A percentile compares a stretch with the other conserved stretches of the same genome.
Conservation (phyloP, 2,113 vertebrate species). For the Trogon melanurus region DNA sequence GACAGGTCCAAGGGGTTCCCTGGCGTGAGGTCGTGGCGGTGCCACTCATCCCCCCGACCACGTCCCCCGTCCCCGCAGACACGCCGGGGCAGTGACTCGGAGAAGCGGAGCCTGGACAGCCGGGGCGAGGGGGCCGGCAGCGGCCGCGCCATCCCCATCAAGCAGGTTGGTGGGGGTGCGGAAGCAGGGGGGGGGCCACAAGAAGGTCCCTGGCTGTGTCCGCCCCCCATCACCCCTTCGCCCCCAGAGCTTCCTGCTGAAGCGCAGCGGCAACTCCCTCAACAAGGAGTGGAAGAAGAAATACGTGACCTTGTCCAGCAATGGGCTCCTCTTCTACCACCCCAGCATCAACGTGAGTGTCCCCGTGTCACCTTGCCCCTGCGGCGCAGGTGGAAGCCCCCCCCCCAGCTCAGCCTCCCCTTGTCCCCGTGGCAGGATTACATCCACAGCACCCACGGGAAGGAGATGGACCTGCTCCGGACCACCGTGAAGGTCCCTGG, state of each 20-base stretch:
- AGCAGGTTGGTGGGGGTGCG: slow-evolving; percentile 86
- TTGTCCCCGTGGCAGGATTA: slow-evolving; percentile 78
- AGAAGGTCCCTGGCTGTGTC: accelerated
- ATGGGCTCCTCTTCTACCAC: slow-evolving; percentile 90
- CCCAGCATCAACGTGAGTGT: slow-evolving; percentile 90
- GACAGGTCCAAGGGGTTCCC: too few relatives aligned
- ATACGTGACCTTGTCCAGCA: slow-evolving; percentile 91
- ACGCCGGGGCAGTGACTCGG: slow-evolving; percentile 89
- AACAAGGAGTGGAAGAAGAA: slow-evolving; percentile 99
- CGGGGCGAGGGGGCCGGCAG: slow-evolving; percentile 82
- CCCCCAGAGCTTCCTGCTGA: slow-evolving; percentile 89
- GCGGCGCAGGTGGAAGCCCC: too few relatives aligned
- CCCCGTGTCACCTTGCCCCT: not conserved
- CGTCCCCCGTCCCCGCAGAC: slow-evolving; percentile 66
- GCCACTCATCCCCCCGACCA: not conserved
- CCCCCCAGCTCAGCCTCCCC: not conserved
- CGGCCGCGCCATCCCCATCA: slow-evolving; percentile 86
- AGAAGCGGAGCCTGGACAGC: slow-evolving; percentile 86
- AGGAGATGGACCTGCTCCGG: slow-evolving; percentile 92
- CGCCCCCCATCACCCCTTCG: not conserved
- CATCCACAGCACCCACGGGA: slow-evolving; percentile 90
- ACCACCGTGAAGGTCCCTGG: slow-evolving; percentile 97
- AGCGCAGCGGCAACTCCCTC: slow-evolving; percentile 93
- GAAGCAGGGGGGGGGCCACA: too few relatives aligned
- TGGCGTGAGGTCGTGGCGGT: too few relatives aligned